Percentiles rank a stretch among this genome's conserved stretches.
phyloP scores from a whole-genome alignment of 2,888 invertebrate genomes.

The Cataglyphis livida region DNA sequence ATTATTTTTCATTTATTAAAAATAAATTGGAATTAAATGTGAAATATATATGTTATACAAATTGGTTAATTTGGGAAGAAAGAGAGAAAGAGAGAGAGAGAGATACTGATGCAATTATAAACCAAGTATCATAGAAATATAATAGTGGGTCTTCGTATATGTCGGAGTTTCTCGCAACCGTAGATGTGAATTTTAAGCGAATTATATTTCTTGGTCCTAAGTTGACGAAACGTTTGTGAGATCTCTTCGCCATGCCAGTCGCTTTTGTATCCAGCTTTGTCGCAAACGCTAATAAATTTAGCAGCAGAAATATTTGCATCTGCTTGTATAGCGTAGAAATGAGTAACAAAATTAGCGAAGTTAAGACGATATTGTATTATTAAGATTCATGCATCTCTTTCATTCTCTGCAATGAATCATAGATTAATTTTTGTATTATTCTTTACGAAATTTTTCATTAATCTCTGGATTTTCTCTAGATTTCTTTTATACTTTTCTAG shows the following conservation, averaged over 20 bases:
- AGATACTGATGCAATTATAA: not conserved
- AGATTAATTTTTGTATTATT: not conserved
- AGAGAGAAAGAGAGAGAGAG: not conserved
- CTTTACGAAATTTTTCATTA: not conserved
- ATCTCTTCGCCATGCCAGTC: constrained; percentile 14
- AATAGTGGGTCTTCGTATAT: constrained; percentile 8
- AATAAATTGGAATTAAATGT: not conserved
- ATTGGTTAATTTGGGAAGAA: constrained; percentile 4
- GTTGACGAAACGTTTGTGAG: constrained; percentile 38
- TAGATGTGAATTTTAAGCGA: constrained; percentile 34
- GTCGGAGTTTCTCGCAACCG: constrained; percentile 13
- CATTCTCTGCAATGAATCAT: not conserved
- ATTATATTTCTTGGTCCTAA: constrained; percentile 38
- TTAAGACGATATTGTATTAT: not conserved
- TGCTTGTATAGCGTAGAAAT: constrained; percentile 25
- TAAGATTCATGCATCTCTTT: not conserved
- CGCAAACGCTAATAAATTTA: constrained; percentile 43
- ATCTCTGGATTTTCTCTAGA: not conserved
- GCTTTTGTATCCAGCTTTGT: constrained; percentile 19
- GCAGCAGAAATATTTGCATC: constrained; percentile 29
- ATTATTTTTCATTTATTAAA: not conserved
- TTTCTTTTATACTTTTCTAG: not conserved
- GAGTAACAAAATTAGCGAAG: constrained; percentile 10
- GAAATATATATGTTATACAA: not conserved
- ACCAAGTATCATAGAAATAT: constrained; percentile 25